Base-by-base conservation (phyloP, 2,797 vertebrate genomes). In the Phyllotis vaccarum region DNA sequence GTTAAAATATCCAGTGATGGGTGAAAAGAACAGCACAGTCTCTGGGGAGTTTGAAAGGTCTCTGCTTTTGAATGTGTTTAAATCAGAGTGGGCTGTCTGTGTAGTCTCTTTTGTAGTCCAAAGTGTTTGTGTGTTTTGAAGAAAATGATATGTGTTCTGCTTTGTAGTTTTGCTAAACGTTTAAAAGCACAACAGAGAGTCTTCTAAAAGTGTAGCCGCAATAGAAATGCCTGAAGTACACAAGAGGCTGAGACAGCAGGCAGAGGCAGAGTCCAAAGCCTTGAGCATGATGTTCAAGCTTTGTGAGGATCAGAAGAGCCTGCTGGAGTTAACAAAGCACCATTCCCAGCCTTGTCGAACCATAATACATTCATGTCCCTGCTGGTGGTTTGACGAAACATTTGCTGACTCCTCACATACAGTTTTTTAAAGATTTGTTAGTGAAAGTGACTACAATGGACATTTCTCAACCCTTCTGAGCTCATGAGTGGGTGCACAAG, bases 81-180 rank as follows among this genome's bases (percentile, higher is more conserved):
- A 78, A 62, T n/a, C 16, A 0, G 0, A 93, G 72, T 46, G 19
- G 52, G 68, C 54, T 94, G 81, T 83, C 94, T 90, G 31, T 43
- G 22, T 43, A 11, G 2, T 66, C 56, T 86, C 29, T 74, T 91
- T 78, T 37, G 6, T 72, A 43, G 64, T 64, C 49, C 74, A 58
- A 80, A 68, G 40, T 79, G 43, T 81, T 87, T 74, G 27, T 43
- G 70, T 80, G 88, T 90, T 94, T 96, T 94, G 72, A 90, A 95
- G 93, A 90, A 83, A 79, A 86, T 40, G 52, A 91, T 80, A 31
- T 78, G 76, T 89, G 88, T 72, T 95, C 54, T 43, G 82, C 92
- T 92, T 89, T 92, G 72, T 91, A 86, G 86, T 94, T 92, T 72
- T 43, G 40, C 81, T 96, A 56, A 95, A 76, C 79, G 68, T 89